Conservation (phyloP, 37 sponge, comb jelly and placozoan species). For the Spongilla lacustris region DNA sequence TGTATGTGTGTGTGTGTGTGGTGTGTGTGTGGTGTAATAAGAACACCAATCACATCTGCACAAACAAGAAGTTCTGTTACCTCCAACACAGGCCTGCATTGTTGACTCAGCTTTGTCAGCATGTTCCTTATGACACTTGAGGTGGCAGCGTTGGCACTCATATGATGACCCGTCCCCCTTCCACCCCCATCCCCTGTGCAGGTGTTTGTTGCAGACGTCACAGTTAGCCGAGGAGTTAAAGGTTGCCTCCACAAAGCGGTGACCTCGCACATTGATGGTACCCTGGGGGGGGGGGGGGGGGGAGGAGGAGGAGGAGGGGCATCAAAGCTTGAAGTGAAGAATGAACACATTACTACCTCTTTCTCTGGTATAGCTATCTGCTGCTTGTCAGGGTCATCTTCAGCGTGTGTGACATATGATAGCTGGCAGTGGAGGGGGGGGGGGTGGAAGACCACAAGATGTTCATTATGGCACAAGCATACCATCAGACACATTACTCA, state of each 20-base stretch:
- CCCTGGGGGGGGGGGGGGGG: background rate
- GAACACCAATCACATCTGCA: background rate
- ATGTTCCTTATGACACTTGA: conserved; percentile 83
- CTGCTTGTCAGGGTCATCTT: background rate
- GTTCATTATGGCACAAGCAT: background rate
- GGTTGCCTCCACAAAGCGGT: conserved; percentile 67
- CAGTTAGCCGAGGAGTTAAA: conserved; percentile 68
- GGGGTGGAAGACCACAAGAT: background rate
- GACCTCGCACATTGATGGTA: conserved; percentile 43
- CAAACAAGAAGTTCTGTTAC: background rate
- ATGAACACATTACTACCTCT: background rate
- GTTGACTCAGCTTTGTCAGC: conserved; percentile 38
- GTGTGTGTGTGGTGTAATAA: background rate
- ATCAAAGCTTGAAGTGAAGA: too few species aligned
- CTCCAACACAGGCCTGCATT: conserved; percentile 72
- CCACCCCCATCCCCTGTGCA: conserved; percentile 26
- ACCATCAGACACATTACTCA: background rate
- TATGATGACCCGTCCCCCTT: conserved; percentile 4
- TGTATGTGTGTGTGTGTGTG: background rate
- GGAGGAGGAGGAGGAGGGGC: background rate
- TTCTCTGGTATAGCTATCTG: too few species aligned
- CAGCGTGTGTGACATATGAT: background rate
- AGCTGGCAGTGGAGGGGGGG: background rate
- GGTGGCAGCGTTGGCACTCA: conserved; percentile 82
- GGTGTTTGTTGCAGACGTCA: conserved; percentile 77